Conservation (phyloP, 2,888 invertebrate genomes). For the Trachelus stipa region DNA sequence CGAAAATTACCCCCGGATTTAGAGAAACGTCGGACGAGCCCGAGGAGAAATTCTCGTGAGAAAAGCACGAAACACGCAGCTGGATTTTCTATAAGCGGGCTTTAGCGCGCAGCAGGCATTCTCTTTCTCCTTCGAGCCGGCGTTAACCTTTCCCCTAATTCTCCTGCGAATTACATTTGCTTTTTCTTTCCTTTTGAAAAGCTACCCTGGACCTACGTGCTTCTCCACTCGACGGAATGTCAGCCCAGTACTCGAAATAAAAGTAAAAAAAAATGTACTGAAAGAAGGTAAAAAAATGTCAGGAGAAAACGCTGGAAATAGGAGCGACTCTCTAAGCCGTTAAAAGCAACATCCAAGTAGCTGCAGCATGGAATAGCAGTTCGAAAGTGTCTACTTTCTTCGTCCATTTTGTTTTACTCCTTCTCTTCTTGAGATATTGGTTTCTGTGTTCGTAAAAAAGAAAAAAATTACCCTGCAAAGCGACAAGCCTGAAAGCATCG, state of each 20-base stretch:
- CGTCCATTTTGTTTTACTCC: not conserved
- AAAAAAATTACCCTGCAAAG: too few relatives aligned
- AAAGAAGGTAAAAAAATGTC: not conserved
- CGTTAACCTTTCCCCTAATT: slow-evolving; percentile 2
- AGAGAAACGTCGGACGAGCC: not conserved
- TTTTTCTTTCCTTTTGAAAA: not conserved
- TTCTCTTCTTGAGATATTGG: not conserved
- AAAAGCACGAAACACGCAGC: slow-evolving; percentile 35
- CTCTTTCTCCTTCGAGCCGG: not conserved
- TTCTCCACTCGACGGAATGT: not conserved
- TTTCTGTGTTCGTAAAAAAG: too few relatives aligned
- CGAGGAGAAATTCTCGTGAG: slow-evolving; percentile 28
- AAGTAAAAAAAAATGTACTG: too few relatives aligned
- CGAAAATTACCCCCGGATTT: slow-evolving; percentile 2
- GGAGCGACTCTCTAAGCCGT: not conserved
- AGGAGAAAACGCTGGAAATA: not conserved
- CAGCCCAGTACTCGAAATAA: not conserved
- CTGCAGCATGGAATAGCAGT: not conserved
- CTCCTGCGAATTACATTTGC: too few relatives aligned
- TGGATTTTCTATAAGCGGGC: slow-evolving; percentile 36
- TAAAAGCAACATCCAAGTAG: slow-evolving; percentile 1
- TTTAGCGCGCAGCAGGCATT: slow-evolving; percentile 5
- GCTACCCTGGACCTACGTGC: not conserved
- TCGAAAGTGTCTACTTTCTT: slow-evolving; percentile 2
- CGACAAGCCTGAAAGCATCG: too few relatives aligned